Evolutionary conservation across 1,140 invertebrate species (phyloP).

Genomic region (Achatina immaculata): DNA sequence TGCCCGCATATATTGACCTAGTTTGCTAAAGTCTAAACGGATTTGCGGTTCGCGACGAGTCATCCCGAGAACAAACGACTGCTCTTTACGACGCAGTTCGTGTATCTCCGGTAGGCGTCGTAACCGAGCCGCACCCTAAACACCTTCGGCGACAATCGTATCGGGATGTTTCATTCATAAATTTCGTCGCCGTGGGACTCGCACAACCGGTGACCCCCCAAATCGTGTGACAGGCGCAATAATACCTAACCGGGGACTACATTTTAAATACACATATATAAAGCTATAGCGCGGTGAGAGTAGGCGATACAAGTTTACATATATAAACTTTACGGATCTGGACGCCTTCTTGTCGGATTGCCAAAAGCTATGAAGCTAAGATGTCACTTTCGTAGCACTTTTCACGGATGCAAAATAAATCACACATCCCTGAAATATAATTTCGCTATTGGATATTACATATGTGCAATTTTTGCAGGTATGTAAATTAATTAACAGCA

Average conservation of each 20-base stretch:
- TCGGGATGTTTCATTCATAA: background rate
- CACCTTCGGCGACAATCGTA: background rate
- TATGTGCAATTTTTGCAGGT: background rate
- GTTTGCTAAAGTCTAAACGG: background rate
- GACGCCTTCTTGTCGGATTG: no score
- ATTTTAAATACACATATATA: no score
- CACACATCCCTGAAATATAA: background rate
- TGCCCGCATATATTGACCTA: background rate
- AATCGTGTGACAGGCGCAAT: no score
- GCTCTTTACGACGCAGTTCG: background rate
- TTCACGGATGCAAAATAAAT: background rate
- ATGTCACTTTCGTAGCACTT: no score
- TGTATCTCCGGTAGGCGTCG: constrained; percentile 1
- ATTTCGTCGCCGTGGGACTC: no score
- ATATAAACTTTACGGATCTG: no score
- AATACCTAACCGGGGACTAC: no score
- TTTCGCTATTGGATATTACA: background rate
- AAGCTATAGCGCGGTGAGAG: no score
- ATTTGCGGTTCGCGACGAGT: background rate
- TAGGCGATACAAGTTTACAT: no score
- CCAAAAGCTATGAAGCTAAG: no score
- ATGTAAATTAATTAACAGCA: background rate
- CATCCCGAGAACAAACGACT: background rate
- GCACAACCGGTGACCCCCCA: no score
- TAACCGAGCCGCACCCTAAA: background rate